A percentile compares a stretch with the other conserved stretches of the same genome.
These are phyloP conservation scores for Heteromyza rotundicornis DNA, from an alignment of 2,888 invertebrate genomes.

Conservation along the genomic window DNA sequence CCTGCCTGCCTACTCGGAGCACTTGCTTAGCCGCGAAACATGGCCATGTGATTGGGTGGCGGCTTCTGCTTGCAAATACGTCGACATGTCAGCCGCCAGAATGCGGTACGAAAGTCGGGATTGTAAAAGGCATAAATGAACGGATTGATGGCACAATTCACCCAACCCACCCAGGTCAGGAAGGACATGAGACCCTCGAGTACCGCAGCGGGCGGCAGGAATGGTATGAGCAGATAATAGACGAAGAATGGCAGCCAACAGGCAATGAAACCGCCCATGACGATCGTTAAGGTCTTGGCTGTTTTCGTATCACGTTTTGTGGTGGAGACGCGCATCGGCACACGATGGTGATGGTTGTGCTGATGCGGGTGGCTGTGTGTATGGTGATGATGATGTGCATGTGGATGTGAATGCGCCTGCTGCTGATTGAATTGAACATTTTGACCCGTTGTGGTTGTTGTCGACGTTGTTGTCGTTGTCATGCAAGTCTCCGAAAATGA, in stretches of 20 bases:
- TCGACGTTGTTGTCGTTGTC: conserved; percentile 26
- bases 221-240: conserved; percentile 82
- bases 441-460: conserved; percentile 10
- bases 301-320: conserved; percentile 83
- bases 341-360: conserved; percentile 45
- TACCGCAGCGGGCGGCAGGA: conserved; percentile 70
- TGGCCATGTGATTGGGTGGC: conserved; percentile 49
- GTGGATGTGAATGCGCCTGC: conserved; percentile 26
- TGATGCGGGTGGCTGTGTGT: conserved; percentile 32
- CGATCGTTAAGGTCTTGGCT: conserved; percentile 83
- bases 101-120: conserved; percentile 84
- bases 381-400: conserved; percentile 28
- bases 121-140: conserved; percentile 92
- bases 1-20: no score
- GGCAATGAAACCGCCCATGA: conserved; percentile 87
- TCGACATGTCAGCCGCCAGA: conserved; percentile 77
- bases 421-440: conserved; percentile 20
- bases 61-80: conserved; percentile 55
- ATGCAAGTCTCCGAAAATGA: conserved; percentile 51
- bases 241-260: conserved; percentile 91
- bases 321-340: conserved; percentile 69
- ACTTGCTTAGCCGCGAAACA: conserved; percentile 54
- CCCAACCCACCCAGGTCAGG: conserved; percentile 88
- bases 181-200: conserved; percentile 73
- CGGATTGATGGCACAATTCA: conserved; percentile 88